Evolutionary conservation across 35 echinoderm and acorn worm species (phyloP).

Genomic region (Holothuria glaberrima): DNA sequence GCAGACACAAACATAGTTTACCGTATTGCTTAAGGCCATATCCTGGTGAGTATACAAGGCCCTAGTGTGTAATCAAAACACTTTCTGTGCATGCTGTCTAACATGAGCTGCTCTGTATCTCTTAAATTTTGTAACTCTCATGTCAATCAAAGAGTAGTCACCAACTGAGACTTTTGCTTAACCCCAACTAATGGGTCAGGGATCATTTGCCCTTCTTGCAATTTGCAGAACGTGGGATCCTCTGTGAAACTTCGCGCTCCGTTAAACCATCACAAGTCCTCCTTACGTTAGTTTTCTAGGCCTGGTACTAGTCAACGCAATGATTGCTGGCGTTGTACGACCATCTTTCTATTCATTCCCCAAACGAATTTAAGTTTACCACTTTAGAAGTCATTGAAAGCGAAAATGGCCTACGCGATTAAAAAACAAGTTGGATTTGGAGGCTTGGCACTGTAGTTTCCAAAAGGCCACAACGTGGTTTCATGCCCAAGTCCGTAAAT

Average conservation of each 20-base stretch:
- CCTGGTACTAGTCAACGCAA: not conserved
- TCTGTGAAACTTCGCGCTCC: not conserved
- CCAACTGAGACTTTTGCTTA: too few species aligned
- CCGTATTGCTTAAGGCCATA: too few species aligned
- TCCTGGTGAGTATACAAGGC: too few species aligned
- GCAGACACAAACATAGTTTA: too few species aligned
- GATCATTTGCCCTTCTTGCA: conserved; percentile 20
- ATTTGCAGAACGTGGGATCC: not conserved
- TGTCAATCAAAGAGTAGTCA: too few species aligned
- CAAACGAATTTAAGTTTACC: not conserved
- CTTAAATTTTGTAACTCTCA: too few species aligned
- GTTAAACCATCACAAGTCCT: not conserved
- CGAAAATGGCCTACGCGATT: not conserved
- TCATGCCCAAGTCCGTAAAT: not conserved
- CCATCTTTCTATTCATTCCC: not conserved
- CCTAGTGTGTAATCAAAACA: too few species aligned
- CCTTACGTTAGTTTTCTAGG: not conserved
- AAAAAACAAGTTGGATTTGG: not conserved
- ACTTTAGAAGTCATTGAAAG: not conserved
- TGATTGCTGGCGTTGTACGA: not conserved
- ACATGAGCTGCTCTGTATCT: too few species aligned
- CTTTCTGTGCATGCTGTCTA: too few species aligned
- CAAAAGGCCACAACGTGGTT: not conserved
- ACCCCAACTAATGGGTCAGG: too few species aligned
- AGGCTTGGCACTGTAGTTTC: not conserved